phyloP scores from a whole-genome alignment of 2,888 invertebrate species.

The Pseudococcus viburni region DNA sequence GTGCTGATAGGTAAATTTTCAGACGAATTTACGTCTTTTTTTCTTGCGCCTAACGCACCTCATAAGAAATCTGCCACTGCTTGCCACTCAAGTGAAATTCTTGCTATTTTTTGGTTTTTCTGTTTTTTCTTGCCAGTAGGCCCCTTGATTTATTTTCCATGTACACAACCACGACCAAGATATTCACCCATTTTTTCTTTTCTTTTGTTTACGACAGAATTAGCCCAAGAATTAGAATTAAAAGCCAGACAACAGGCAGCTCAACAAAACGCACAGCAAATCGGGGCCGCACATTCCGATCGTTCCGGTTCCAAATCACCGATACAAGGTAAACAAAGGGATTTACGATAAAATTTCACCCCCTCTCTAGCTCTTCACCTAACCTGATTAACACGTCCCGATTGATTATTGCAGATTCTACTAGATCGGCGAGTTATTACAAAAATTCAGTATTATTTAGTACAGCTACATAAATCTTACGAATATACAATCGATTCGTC shows the following conservation, averaged over 20 bases:
- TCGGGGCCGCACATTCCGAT: constrained; percentile 69
- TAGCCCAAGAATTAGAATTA: constrained; percentile 90
- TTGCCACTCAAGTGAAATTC: too few relatives aligned
- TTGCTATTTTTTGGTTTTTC: too few relatives aligned
- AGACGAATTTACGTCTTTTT: too few relatives aligned
- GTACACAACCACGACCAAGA: not conserved
- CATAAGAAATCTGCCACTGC: too few relatives aligned
- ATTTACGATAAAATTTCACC: constrained; percentile 48
- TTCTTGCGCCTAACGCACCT: too few relatives aligned
- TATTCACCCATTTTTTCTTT: not conserved
- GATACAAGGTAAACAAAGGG: constrained; percentile 64
- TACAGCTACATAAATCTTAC: constrained; percentile 79
- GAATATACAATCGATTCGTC: constrained; percentile 57
- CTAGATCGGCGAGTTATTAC: constrained; percentile 82
- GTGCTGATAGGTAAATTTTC: too few relatives aligned
- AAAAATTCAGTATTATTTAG: constrained; percentile 92
- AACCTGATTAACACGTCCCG: constrained; percentile 24
- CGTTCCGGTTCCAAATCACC: constrained; percentile 65
- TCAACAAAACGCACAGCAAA: constrained; percentile 68
- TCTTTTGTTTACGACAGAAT: constrained; percentile 75
- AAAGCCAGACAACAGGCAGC: constrained; percentile 76
- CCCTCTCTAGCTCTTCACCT: not conserved
- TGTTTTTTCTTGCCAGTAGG: too few relatives aligned
- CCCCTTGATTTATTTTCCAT: not conserved
- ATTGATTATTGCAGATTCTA: constrained; percentile 62